These are phyloP conservation scores for Venturia canescens DNA, from an alignment of 1,140 invertebrate species.

Conservation along the genomic window DNA sequence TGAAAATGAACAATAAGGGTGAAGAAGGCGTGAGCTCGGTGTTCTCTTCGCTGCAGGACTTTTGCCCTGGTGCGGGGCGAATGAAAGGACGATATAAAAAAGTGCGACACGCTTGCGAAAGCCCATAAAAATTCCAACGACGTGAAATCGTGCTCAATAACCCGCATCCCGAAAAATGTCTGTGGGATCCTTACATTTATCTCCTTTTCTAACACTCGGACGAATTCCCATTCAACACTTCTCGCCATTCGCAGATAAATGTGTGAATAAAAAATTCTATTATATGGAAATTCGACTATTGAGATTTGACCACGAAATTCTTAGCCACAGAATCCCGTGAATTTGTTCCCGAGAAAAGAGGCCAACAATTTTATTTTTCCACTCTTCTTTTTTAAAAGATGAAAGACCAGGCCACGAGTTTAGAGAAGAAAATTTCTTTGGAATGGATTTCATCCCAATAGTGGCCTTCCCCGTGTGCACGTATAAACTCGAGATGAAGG, in stretches of 20 bases:
- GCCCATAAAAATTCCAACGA: conserved; percentile 66
- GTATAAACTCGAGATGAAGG: conserved; percentile 7
- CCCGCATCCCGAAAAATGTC: conserved; percentile 59
- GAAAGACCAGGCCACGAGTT: too few relatives aligned
- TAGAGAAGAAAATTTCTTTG: not conserved
- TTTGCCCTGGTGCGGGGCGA: conserved; percentile 44
- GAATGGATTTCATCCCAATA: not conserved
- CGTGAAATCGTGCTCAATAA: conserved; percentile 64
- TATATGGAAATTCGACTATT: conserved; percentile 43
- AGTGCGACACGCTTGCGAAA: conserved; percentile 61
- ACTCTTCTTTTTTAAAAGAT: too few relatives aligned
- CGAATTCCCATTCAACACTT: not conserved
- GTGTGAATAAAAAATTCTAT: conserved; percentile 15
- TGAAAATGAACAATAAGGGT: conserved; percentile 1
- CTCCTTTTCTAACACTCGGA: not conserved
- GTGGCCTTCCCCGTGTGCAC: not conserved
- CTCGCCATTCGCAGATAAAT: not conserved
- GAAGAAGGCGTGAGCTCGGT: conserved; percentile 10
- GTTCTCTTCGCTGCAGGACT: conserved; percentile 8
- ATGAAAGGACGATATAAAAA: conserved; percentile 52
- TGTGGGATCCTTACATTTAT: not conserved
- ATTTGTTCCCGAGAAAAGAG: too few relatives aligned
- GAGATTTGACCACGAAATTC: conserved; percentile 10
- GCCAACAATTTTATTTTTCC: too few relatives aligned
- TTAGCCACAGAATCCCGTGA: not conserved